phyloP scores from a whole-genome alignment of 2,797 vertebrate species.

The Megalops cyprinoides region DNA sequence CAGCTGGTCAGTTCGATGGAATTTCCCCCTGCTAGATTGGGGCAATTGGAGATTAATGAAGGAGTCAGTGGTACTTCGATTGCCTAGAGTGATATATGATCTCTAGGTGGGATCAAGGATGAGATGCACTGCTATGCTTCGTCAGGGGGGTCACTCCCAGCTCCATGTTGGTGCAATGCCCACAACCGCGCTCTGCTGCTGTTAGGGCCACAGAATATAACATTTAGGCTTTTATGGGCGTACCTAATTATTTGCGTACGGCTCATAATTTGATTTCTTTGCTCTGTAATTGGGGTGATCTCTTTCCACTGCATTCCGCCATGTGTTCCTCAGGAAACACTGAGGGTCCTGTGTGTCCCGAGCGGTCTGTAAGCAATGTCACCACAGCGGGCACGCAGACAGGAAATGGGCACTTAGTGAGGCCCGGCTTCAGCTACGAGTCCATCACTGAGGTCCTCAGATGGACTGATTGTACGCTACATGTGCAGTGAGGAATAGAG shows the following conservation, averaged over 20 bases:
- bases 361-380: neutral
- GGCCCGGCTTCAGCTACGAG: neutral
- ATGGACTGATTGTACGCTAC: neutral
- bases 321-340: neutral
- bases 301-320: neutral
- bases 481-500: neutral
- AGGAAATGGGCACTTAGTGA: conserved; percentile 7
- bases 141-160: neutral
- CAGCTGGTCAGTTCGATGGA: neutral
- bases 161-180: neutral
- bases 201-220: neutral
- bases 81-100: conserved; percentile 10
- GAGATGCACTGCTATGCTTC: neutral
- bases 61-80: conserved; percentile 2
- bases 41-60: neutral
- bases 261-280: neutral
- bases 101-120: neutral
- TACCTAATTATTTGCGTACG: neutral
- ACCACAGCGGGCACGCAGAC: neutral
- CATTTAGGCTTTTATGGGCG: neutral
- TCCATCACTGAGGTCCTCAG: no score
- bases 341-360: neutral
- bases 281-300: neutral
- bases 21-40: neutral
- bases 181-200: neutral